Evolutionary conservation across 2,113 vertebrate genomes (phyloP).

Genomic region (Ophthalmolycus amberensis): DNA sequence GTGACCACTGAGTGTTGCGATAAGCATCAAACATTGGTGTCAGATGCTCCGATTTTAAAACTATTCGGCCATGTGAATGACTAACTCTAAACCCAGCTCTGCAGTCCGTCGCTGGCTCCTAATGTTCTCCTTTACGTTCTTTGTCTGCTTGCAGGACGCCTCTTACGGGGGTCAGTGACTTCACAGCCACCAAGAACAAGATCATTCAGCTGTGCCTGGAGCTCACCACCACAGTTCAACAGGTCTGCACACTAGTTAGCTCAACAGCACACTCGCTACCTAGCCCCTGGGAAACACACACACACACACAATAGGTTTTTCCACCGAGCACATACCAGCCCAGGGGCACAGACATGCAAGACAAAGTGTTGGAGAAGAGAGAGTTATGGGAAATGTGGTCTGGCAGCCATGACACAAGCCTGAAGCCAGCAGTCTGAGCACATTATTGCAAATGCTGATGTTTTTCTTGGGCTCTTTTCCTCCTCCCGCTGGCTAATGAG

Average conservation of each 20-base stretch:
- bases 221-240: slow-evolving; percentile 96
- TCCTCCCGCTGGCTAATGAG: slow-evolving; percentile 65
- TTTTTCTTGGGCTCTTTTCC: slow-evolving; percentile 63
- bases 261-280: slow-evolving; percentile 27
- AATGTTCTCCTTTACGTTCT: slow-evolving; percentile 40
- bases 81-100: background rate
- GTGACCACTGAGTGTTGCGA: background rate
- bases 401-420: slow-evolving; percentile 62
- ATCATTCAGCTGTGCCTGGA: slow-evolving; percentile 98
- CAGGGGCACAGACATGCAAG: slow-evolving; percentile 55
- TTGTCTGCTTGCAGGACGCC: slow-evolving; percentile 88
- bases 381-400: slow-evolving; percentile 72
- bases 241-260: slow-evolving; percentile 86
- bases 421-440: slow-evolving; percentile 63
- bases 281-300: slow-evolving; percentile 18
- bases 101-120: slow-evolving; percentile 1
- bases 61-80: background rate
- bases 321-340: slow-evolving; percentile 49
- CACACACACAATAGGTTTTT: slow-evolving; percentile 57
- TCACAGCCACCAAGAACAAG: slow-evolving; percentile 96
- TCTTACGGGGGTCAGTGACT: slow-evolving; percentile 96
- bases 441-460: slow-evolving; percentile 59
- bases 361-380: slow-evolving; percentile 53
- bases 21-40: background rate
- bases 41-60: background rate